Percentiles rank a stretch among this genome's conserved stretches.
Evolutionary conservation across 2,888 invertebrate species (phyloP).

Genomic region (Archips xylosteana): DNA sequence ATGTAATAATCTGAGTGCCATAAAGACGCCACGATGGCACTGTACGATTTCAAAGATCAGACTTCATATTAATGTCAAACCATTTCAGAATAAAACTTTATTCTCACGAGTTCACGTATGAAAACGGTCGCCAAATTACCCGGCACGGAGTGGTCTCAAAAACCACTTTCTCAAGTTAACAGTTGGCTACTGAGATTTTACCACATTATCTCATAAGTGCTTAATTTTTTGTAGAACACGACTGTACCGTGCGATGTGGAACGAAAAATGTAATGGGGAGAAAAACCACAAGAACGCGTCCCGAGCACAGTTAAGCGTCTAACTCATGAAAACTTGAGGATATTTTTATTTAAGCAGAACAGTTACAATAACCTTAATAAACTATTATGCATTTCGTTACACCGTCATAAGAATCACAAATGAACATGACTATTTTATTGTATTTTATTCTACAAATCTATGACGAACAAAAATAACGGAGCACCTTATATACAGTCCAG

Average conservation of each 20-base stretch:
- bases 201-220: slow-evolving; percentile 7
- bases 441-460: too few relatives aligned
- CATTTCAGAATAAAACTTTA: neutral
- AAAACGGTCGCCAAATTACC: neutral
- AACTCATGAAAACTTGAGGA: too few relatives aligned
- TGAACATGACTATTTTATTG: too few relatives aligned
- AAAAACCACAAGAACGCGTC: slow-evolving; percentile 7
- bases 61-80: neutral
- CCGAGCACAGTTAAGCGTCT: neutral
- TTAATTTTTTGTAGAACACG: slow-evolving; percentile 2
- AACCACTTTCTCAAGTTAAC: neutral
- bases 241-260: neutral
- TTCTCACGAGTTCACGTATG: neutral
- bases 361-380: too few relatives aligned
- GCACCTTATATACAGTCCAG: too few relatives aligned
- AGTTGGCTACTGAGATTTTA: slow-evolving; percentile 12
- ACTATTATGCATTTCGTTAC: too few relatives aligned
- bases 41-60: too few relatives aligned
- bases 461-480: too few relatives aligned
- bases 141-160: neutral
- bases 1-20: too few relatives aligned
- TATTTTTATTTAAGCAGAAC: too few relatives aligned
- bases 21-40: too few relatives aligned
- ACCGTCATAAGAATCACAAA: too few relatives aligned
- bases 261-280: slow-evolving; percentile 2